Base-by-base conservation (phyloP, 2,888 invertebrate species). In the Oegoconia quadripuncta region DNA sequence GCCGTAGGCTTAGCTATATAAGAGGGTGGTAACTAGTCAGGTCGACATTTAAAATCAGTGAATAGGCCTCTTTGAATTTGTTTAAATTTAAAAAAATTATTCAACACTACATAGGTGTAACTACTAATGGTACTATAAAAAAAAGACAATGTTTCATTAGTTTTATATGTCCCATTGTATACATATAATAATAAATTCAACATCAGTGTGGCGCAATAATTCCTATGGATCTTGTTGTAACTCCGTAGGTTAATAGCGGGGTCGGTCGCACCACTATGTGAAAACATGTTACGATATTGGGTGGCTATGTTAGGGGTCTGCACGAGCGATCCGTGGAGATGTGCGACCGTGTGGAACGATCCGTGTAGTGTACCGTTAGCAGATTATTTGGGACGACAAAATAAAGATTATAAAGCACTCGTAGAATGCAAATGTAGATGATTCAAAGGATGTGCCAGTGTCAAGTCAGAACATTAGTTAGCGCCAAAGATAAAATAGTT, bases 231-330 rank as follows among this genome's bases (percentile, higher is more conserved):
- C 9, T 23, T 8, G 23, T 27, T 6, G n/a, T 34, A 37, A 37
- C 45, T 23, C 34, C 42, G 39, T 44, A 47, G 44, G 48, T 45
- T 52, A 46, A 48, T 45, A 59, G 56, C 52, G 52, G 60, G 64
- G 64, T 52, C 52, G 53, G 37, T 34, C 45, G 38, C 46, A 27
- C 40, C 44, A 45, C 45, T 13, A 28, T 26, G 52, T 47, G 42
- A 47, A 41, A 47, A 52, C 66, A 60, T 64, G 64, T 64, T 51
- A 51, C 66, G 65, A 74, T 81, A 80, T 82, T 81, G 80, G 72
- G 74, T 64, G 76, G 70, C 71, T 65, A 61, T 81, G 77, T 78
- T 63, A 53, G 58, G 48, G 54, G 48, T 50, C 56, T 74, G 81
- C 80, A 81, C 81, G 82, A 72, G 52, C 61, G 64, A 48, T 50